A percentile compares a stretch with the other conserved stretches of the same genome.
phyloP scores from a whole-genome alignment of 2,888 invertebrate genomes.

The Branchellion lobata region DNA sequence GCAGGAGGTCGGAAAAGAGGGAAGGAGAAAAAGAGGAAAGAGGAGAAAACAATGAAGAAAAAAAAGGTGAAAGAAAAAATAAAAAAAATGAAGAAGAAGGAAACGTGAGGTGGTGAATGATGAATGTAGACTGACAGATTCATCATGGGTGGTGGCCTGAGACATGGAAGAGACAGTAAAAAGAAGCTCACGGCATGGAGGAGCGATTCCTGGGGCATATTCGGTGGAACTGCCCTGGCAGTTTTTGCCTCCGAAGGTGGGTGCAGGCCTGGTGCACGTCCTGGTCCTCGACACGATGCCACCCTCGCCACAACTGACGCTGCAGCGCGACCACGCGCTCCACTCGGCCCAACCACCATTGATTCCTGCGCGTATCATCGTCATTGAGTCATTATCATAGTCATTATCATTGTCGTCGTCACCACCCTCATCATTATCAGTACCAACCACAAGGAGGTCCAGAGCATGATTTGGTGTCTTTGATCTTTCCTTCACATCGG shows the following conservation, averaged over 20 bases:
- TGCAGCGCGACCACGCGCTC: slow-evolving; percentile 47
- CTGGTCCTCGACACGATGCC: slow-evolving; percentile 41
- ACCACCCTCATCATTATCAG: too few relatives aligned
- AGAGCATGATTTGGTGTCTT: slow-evolving; percentile 55
- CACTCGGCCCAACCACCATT: slow-evolving; percentile 50
- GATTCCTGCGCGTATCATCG: slow-evolving; percentile 41
- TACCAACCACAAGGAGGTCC: slow-evolving; percentile 42
- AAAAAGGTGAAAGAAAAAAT: too few relatives aligned
- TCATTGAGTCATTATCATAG: too few relatives aligned
- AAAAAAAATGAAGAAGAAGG: too few relatives aligned
- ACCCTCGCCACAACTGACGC: slow-evolving; percentile 48
- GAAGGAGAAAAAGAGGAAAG: too few relatives aligned
- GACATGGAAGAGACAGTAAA: neutral
- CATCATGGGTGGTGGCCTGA: too few relatives aligned
- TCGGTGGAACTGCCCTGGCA: slow-evolving; percentile 42
- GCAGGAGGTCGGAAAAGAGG: too few relatives aligned
- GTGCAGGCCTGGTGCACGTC: slow-evolving; percentile 47
- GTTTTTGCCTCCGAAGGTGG: slow-evolving; percentile 42
- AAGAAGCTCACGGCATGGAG: slow-evolving; percentile 39
- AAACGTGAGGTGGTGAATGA: too few relatives aligned
- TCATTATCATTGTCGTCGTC: too few relatives aligned
- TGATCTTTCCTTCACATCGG: slow-evolving; percentile 55
- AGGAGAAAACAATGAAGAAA: too few relatives aligned
- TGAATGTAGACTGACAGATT: too few relatives aligned
- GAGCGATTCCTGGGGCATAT: slow-evolving; percentile 39